phyloP scores from a whole-genome alignment of 2,888 invertebrate genomes.

The Athrips mouffetella region DNA sequence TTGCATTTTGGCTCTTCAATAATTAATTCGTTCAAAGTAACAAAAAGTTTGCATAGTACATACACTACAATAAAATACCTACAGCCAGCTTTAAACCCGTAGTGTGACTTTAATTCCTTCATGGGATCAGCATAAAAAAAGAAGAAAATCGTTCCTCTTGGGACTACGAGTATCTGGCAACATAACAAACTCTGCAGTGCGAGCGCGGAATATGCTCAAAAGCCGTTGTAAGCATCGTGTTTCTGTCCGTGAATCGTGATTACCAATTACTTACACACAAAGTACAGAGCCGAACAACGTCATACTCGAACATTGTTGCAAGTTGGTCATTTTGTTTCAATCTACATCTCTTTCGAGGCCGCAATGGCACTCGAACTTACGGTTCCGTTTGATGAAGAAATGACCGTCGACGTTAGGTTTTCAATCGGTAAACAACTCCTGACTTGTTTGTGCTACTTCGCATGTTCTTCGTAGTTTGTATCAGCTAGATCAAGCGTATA shows the following conservation, averaged over 20 bases:
- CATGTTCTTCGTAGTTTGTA: background rate
- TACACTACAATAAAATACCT: no score
- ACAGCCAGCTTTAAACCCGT: no score
- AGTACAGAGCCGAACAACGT: constrained; percentile 1
- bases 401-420: background rate
- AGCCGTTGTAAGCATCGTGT: constrained; percentile 7
- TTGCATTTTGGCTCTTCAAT: no score
- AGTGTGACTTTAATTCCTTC: no score
- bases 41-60: no score
- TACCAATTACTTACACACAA: constrained; percentile 16
- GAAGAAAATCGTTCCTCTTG: no score
- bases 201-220: no score
- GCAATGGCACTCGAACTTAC: background rate
- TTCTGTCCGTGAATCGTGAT: constrained; percentile 10
- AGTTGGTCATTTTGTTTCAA: constrained; percentile 19
- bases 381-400: constrained; percentile 4
- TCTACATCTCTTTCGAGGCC: constrained; percentile 8
- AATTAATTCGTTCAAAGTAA: no score
- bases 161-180: no score
- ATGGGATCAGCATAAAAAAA: no score
- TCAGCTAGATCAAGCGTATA: no score
- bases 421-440: background rate
- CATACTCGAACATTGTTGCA: constrained; percentile 13
- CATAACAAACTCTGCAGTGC: no score
- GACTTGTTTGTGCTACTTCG: background rate